These are phyloP conservation scores for Cryptomyrus ogoouensis DNA, from an alignment of 2,113 vertebrate genomes.

Conservation along the genomic window DNA sequence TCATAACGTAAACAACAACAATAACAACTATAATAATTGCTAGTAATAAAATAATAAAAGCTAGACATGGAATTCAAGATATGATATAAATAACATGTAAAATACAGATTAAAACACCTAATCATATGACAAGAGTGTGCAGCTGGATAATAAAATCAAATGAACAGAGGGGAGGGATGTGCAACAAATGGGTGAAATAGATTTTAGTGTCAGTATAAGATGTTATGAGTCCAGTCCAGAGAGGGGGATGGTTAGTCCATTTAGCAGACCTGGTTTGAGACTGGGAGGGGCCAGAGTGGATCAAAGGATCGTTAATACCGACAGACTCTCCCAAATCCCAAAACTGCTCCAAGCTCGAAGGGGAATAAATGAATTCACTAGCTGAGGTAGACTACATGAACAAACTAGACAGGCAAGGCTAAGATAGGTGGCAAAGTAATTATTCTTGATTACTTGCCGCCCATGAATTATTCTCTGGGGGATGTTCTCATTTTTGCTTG, in stretches of 20 bases:
- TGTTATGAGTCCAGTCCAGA: not conserved
- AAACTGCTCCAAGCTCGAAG: not conserved
- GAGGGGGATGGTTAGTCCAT: not conserved
- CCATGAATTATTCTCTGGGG: not conserved
- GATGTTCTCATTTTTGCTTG: not conserved
- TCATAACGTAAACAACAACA: not conserved
- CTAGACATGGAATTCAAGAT: not conserved
- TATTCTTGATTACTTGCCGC: not conserved
- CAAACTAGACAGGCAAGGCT: not conserved
- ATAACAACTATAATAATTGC: not conserved
- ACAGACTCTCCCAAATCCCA: not conserved
- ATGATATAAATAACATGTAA: not conserved
- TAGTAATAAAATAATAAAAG: too few relatives aligned
- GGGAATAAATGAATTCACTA: not conserved
- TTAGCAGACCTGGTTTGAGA: not conserved
- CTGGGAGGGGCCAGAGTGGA: not conserved
- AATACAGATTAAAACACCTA: not conserved
- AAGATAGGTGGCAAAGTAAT: not conserved
- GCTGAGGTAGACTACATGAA: not conserved
- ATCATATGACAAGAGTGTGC: not conserved
- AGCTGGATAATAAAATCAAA: not conserved
- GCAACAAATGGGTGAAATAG: not conserved
- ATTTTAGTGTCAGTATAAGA: not conserved
- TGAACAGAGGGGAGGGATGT: not conserved
- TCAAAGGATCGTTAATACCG: not conserved